Base-by-base conservation (phyloP, 1,140 invertebrate genomes). In the Oncopodura yosiiana region DNA sequence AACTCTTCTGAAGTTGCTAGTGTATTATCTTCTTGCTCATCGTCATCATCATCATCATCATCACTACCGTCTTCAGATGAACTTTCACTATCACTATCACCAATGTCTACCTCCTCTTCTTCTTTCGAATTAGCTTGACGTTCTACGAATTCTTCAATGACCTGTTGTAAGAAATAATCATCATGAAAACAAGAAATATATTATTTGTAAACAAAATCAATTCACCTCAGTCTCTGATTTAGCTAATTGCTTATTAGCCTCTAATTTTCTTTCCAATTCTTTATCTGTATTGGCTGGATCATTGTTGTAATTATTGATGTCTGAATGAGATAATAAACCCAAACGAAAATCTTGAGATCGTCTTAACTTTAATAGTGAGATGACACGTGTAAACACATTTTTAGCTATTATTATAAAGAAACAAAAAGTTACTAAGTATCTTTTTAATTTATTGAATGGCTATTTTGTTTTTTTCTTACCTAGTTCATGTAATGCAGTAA, bases 21-120 rank as follows among this genome's bases (percentile, higher is more conserved):
- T n/a, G n/a, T n/a, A n/a, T n/a, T n/a, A n/a, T n/a, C n/a, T n/a
- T 16, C 45, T 30, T 30, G 3, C 45, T 48, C 45, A 48, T 6
- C 5, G 18, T 29, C 41, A 14, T 32, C 50, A 23, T 53, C 50
- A 3, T 29, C 50, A 34, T 44, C 50, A 21, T 53, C 50, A 43
- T 53, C 50, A 32, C 30, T 16, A 18, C 43, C 50, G 4, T 42
- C 26, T 18, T 19, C 9, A 43, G 11, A 14, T 39, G 9, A 9
- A 43, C 5, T 23, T 4, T 43, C 18, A 11, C n/a, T 16, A 14
- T 53, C 41, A 9, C 26, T 32, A 6, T 44, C 41, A 27, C 18
- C 39, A 8, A 9, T 11, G 12, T 26, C 27, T 21, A 9, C 50
- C 19, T 27, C 36, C 30, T 24, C 23, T 24, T 5, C 48, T 3